Evolutionary conservation across 2,888 invertebrate genomes (phyloP).

Genomic region (Andrena bicolor): DNA sequence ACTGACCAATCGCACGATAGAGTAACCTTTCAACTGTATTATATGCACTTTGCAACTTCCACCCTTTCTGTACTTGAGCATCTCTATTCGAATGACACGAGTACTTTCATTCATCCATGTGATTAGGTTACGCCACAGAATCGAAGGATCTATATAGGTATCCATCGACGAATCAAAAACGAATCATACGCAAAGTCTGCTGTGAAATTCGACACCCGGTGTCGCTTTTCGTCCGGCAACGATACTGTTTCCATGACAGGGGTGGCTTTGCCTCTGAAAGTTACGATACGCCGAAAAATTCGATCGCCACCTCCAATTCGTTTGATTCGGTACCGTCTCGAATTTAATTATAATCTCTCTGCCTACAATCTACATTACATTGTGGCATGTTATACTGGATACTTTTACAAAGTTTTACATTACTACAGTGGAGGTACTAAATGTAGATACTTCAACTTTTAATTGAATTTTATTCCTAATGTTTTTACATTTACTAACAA

Average conservation of each 20-base stretch:
- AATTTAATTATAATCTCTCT: constrained; percentile 30
- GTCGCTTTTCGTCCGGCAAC: constrained; percentile 61
- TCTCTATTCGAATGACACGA: constrained; percentile 25
- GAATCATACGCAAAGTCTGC: constrained; percentile 65
- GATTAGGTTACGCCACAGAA: constrained; percentile 63
- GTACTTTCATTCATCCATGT: constrained; percentile 33
- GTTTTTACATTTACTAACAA: neutral
- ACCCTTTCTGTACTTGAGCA: constrained; percentile 21
- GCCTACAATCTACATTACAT: neutral
- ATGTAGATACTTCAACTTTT: neutral
- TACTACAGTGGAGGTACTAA: neutral
- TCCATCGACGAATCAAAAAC: constrained; percentile 61
- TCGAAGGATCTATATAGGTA: constrained; percentile 43
- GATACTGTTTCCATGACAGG: constrained; percentile 58
- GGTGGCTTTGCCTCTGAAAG: constrained; percentile 46
- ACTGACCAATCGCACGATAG: constrained; percentile 54
- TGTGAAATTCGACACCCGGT: constrained; percentile 64
- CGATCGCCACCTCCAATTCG: constrained; percentile 14
- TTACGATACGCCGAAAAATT: constrained; percentile 46
- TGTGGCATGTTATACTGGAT: neutral
- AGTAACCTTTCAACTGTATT: constrained; percentile 61
- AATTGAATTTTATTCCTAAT: neutral
- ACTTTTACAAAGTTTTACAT: neutral
- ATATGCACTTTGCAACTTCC: constrained; percentile 50
- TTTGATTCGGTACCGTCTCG: constrained; percentile 17